A percentile compares a stretch with the other conserved stretches of the same genome.
These are phyloP conservation scores for Hirudo medicinalis DNA, from an alignment of 1,140 invertebrate genomes.

Conservation along the genomic window DNA sequence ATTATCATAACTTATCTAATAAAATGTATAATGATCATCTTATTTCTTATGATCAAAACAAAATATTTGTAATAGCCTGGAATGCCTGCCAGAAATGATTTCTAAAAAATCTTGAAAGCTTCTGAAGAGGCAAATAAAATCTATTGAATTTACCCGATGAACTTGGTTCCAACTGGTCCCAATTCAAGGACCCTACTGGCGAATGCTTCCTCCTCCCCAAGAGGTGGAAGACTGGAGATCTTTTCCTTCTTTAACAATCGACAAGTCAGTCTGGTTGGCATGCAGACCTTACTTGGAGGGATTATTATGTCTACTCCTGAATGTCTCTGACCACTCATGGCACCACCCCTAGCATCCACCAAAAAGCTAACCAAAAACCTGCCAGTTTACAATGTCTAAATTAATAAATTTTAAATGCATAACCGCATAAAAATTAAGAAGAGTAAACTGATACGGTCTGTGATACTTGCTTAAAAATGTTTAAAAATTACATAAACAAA, in stretches of 20 bases:
- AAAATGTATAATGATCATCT: not conserved
- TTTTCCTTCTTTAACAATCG: slow-evolving; percentile 16
- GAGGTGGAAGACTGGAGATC: not conserved
- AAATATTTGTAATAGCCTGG: not conserved
- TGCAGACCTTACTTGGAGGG: slow-evolving; percentile 18
- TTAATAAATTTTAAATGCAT: not conserved
- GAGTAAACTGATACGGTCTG: too few species aligned
- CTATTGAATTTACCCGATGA: slow-evolving; percentile 12
- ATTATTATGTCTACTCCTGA: slow-evolving; percentile 17
- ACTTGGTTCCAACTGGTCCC: slow-evolving; percentile 14
- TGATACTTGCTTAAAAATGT: too few species aligned
- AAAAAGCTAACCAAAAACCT: slow-evolving; percentile 19
- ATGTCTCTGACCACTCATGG: slow-evolving; percentile 14
- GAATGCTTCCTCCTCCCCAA: slow-evolving; percentile 13
- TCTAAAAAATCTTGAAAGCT: not conserved
- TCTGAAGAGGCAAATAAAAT: not conserved
- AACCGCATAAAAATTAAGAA: too few species aligned
- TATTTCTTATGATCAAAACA: not conserved
- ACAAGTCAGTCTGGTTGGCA: slow-evolving; percentile 16
- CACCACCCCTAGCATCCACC: slow-evolving; percentile 19
- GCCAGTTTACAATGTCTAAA: not conserved
- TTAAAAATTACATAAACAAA: too few species aligned
- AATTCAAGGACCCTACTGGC: slow-evolving; percentile 13
- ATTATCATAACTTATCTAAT: not conserved
- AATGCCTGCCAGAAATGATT: not conserved